phyloP scores from a whole-genome alignment of 2,888 invertebrate genomes.

The Barypeithes pellucidus region DNA sequence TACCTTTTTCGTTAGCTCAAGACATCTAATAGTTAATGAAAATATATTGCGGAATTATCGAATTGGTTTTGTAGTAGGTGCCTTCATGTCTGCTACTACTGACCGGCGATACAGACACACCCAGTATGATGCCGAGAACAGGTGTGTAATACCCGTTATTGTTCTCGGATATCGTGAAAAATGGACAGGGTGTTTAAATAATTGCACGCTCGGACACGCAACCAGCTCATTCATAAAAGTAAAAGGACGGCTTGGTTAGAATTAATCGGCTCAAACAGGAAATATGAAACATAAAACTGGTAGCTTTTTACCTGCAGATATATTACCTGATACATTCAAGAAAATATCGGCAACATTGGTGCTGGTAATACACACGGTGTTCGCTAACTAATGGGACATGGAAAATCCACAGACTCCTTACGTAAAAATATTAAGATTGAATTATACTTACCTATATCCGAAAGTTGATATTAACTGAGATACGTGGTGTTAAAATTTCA shows the following conservation, averaged over 20 bases:
- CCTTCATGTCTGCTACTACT: not conserved
- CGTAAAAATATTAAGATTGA: no score
- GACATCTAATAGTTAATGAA: no score
- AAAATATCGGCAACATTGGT: no score
- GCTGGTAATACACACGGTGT: no score
- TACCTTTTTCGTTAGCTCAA: no score
- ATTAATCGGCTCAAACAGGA: slow-evolving; percentile 39
- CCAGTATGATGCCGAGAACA: slow-evolving; percentile 15
- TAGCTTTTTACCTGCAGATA: not conserved
- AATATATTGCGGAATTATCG: no score
- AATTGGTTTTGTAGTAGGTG: no score
- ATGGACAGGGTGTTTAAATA: slow-evolving; percentile 34
- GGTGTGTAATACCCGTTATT: slow-evolving; percentile 32
- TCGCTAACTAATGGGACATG: no score
- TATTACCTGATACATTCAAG: not conserved
- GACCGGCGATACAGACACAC: slow-evolving; percentile 1
- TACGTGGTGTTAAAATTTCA: no score
- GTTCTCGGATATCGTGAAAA: slow-evolving; percentile 28
- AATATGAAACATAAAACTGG: slow-evolving; percentile 37
- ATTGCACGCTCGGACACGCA: slow-evolving; percentile 29
- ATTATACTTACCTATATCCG: no score
- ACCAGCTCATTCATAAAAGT: slow-evolving; percentile 36
- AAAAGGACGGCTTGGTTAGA: slow-evolving; percentile 33
- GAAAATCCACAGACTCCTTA: no score
- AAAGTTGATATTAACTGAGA: no score